Evolutionary conservation across 2,113 vertebrate species (phyloP), one percentile per base, ranked within the genome.

Genomic region (Synodontis membranacea): DNA sequence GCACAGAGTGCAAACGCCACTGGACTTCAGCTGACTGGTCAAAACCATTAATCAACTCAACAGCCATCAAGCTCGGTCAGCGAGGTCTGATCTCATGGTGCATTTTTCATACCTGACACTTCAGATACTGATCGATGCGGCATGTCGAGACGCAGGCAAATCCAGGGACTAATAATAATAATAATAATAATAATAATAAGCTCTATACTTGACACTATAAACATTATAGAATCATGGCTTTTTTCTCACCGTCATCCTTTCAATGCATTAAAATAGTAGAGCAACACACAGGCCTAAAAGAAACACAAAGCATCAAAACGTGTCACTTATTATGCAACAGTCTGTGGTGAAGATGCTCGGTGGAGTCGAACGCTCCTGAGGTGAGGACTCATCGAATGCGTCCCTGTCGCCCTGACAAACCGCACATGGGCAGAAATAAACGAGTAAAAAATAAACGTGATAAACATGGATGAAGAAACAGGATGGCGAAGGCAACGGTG

Each of bases 401-500:
- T 50, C 74, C n/a, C 74, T 78, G 46, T 52, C 46, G 79, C 79
- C 48, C n/a, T 44, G 86, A 82, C 46, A 17, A 82, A 82, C 86
- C n/a, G 82, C 85, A 75, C 19, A 21, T 91, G 88, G 90, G 93
- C 52, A 88, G 91, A 92, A 90, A 92, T 91, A n/a, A 82, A 74
- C 58, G 91, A 93, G 42, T 11, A 48, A 64, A 64, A 25, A 64
- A 58, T 75, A 72, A 84, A 75, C 9, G 21, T 66, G 82, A n/a
- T 50, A 15, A 56, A 80, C 34, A 14, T 80, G 78, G 34, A 42
- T 12, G 28, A 54, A 17, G 17, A 37, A 79, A 66, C 17, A 44
- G 82, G 70, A 85, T 91, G 91, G 88, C 91, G 92, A 94, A 94
- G 93, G 93, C 92, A 93, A 93, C 92, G 91, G 91, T 94, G 93